Evolutionary conservation across 2,888 invertebrate genomes (phyloP).

Genomic region (Phengaris alcon): DNA sequence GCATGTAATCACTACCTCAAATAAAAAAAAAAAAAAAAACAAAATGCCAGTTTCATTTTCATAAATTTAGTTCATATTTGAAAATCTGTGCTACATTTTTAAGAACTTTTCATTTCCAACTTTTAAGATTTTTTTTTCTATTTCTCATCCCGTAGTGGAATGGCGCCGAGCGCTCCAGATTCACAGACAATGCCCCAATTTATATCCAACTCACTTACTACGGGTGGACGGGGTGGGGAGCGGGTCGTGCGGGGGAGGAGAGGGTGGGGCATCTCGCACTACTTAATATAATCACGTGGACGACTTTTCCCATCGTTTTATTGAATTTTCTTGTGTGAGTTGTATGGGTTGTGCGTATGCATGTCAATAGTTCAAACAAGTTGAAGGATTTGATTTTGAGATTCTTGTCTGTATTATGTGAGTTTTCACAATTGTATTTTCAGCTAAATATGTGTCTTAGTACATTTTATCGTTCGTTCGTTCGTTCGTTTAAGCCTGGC

Average conservation of each 20-base stretch:
- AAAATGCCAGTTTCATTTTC: no score
- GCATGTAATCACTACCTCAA: no score
- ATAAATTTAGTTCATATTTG: no score
- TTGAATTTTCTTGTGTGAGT: conserved; percentile 22
- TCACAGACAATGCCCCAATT: conserved; percentile 79
- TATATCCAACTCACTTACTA: conserved; percentile 78
- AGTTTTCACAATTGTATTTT: no score
- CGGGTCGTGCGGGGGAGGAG: conserved; percentile 55
- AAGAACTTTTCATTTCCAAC: neutral
- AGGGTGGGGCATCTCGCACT: conserved; percentile 40
- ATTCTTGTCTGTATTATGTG: no score
- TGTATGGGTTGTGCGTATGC: neutral
- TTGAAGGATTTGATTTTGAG: neutral
- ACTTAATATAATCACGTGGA: conserved; percentile 33
- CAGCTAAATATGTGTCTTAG: neutral
- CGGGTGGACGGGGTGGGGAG: conserved; percentile 44
- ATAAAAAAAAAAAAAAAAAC: no score
- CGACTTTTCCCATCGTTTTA: conserved; percentile 15
- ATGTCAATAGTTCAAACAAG: neutral
- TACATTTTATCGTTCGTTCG: neutral
- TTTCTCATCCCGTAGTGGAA: conserved; percentile 63
- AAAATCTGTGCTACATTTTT: neutral
- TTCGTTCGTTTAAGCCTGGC: no score
- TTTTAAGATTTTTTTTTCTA: conserved; percentile 35
- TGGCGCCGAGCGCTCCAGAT: conserved; percentile 72